A percentile compares a stretch with the other conserved stretches of the same genome.
These are phyloP conservation scores for Gallinago stenura DNA, from an alignment of 2,797 vertebrate genomes.

Conservation along the genomic window DNA sequence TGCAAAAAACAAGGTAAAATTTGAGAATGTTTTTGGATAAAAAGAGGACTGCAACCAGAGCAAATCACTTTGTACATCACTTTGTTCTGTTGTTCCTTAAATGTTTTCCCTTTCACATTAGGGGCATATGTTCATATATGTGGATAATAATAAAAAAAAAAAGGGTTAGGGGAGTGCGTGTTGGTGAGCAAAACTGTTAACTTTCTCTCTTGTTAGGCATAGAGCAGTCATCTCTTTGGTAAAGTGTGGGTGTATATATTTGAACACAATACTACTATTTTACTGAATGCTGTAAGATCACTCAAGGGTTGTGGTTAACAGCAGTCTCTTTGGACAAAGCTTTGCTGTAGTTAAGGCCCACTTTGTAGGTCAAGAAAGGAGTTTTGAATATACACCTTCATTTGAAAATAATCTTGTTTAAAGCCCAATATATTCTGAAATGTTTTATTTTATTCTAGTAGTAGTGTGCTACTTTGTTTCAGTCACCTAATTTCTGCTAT, in stretches of 20 bases:
- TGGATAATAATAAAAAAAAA: not conserved
- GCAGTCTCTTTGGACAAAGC: not conserved
- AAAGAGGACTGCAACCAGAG: not conserved
- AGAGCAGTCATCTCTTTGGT: not conserved
- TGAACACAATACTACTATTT: not conserved
- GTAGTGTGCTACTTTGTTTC: not conserved
- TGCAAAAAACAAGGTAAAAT: not conserved
- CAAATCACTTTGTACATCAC: not conserved
- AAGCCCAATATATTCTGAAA: not conserved
- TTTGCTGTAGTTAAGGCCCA: not conserved
- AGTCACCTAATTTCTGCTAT: not conserved
- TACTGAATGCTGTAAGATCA: not conserved
- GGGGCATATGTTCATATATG: not conserved
- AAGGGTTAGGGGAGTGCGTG: not conserved
- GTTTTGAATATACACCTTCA: not conserved
- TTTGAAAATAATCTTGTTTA: not conserved
- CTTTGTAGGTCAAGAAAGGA: not conserved
- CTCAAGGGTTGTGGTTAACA: no score
- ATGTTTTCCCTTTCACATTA: not conserved
- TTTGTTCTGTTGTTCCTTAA: not conserved
- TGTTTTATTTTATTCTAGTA: not conserved
- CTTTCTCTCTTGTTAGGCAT: not conserved
- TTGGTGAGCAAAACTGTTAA: not conserved
- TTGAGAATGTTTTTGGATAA: not conserved
- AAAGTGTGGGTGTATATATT: not conserved